A percentile compares a stretch with the other conserved stretches of the same genome.
Evolutionary conservation across 2,888 invertebrate genomes (phyloP).

Genomic region (Herminia tarsipennalis): DNA sequence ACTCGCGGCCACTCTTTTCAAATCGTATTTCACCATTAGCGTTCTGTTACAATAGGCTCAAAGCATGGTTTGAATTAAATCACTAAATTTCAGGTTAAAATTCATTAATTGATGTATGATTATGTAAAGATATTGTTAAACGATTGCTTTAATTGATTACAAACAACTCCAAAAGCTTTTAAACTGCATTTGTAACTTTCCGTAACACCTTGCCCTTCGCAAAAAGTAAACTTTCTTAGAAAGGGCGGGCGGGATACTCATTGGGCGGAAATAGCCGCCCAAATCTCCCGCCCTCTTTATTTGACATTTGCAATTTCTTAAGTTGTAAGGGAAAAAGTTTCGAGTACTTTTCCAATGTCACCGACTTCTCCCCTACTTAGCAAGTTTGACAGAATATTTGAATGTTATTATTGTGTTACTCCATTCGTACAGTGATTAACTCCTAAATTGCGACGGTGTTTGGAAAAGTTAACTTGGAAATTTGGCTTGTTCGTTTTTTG

Average conservation of each 20-base stretch:
- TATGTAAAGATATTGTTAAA: too few relatives aligned
- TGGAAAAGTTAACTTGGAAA: slow-evolving; percentile 8
- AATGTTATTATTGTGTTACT: slow-evolving; percentile 31
- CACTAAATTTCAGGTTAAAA: too few relatives aligned
- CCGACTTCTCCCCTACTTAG: slow-evolving; percentile 60
- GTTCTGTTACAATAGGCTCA: too few relatives aligned
- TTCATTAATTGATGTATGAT: too few relatives aligned
- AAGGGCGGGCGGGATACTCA: slow-evolving; percentile 63
- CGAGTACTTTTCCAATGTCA: slow-evolving; percentile 70
- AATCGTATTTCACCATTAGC: too few relatives aligned
- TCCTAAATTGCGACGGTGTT: slow-evolving; percentile 10
- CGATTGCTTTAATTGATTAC: neutral
- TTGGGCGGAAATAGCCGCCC: slow-evolving; percentile 73
- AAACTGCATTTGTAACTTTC: slow-evolving; percentile 16
- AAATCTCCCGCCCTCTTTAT: slow-evolving; percentile 72
- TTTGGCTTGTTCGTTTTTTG: too few relatives aligned
- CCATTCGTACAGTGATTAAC: slow-evolving; percentile 22
- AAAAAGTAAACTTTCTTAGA: slow-evolving; percentile 70
- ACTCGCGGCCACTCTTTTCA: too few relatives aligned
- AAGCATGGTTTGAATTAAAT: too few relatives aligned
- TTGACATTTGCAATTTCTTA: slow-evolving; percentile 78
- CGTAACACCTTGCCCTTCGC: slow-evolving; percentile 39
- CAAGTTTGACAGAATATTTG: slow-evolving; percentile 51
- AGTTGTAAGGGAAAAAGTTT: slow-evolving; percentile 75
- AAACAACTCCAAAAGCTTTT: neutral